Base-by-base conservation (phyloP, 2,888 invertebrate species). In the Neoascia interrupta region DNA sequence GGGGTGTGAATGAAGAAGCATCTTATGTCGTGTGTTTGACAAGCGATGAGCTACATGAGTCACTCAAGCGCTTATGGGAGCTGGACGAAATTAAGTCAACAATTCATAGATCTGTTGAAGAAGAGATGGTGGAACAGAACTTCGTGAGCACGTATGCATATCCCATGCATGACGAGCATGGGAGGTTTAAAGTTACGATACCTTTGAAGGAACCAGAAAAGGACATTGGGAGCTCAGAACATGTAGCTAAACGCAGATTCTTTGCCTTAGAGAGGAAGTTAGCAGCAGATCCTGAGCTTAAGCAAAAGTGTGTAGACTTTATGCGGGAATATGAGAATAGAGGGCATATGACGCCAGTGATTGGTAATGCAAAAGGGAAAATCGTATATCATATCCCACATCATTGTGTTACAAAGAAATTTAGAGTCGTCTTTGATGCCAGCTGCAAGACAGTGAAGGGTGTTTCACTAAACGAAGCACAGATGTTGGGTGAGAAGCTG, bases 361-460 rank as follows among this genome's bases (percentile, higher is more conserved):
- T n/a, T 16, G 39, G n/a, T 23, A n/a, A 15, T 5, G 18, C 19
- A 26, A n/a, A 16, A 8, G 39, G 21, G 1, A 13, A 43, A 16
- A 3, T 23, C 1, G 41, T 56, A 1, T 63, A 72, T n/a, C 49
- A 72, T 19, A 61, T 63, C n/a, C 72, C 63, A 3, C 72, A 72
- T 49, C 54, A 72, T 37, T 45, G 53, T n/a, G 28, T 61, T 1
- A 45, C 43, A 1, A 61, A 61, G 8, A 70, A 61, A 11, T 58
- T 68, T 37, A 8, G 54, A 8, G 61, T 53, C 1, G 54, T 53
- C 3, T 61, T 70, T 23, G 45, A 73, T 23, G 60, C 43, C 1
- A 28, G n/a, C 6, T 56, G 41, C n/a, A 16, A 39, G 18, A 51
- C 19, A 2, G 19, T 26, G 3, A 66, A 21, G 1, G 47, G 43